Evolutionary conservation across 2,888 invertebrate genomes (phyloP).

Genomic region (Tanypteryx hageni): DNA sequence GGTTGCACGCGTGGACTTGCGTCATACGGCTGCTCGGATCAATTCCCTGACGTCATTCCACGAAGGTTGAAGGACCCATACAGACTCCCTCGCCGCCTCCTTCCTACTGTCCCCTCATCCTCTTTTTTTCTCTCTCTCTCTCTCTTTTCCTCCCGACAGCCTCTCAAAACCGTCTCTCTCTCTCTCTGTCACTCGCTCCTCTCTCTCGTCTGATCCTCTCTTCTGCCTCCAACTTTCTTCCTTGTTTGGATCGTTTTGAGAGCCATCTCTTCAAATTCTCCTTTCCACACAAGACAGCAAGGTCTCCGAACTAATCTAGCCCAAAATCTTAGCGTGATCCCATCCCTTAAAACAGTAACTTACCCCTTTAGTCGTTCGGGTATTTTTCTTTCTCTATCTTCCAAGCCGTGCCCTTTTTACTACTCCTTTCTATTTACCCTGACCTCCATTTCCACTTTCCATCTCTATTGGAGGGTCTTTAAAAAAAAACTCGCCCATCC

Average conservation of each 20-base stretch:
- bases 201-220: constrained; percentile 27
- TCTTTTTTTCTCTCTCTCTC: constrained; percentile 67
- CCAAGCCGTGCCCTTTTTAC: no score
- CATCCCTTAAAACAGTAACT: constrained; percentile 73
- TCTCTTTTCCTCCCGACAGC: constrained; percentile 69
- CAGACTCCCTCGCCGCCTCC: constrained; percentile 50
- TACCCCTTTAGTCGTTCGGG: background rate
- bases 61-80: constrained; percentile 62
- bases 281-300: constrained; percentile 71
- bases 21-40: constrained; percentile 62
- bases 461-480: background rate
- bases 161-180: constrained; percentile 66
- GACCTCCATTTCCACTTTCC: background rate
- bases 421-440: constrained; percentile 7
- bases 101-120: constrained; percentile 65
- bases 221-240: constrained; percentile 51
- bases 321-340: constrained; percentile 68
- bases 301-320: constrained; percentile 70
- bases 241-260: constrained; percentile 38
- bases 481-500: no score
- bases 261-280: constrained; percentile 71
- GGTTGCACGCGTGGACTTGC: constrained; percentile 71
- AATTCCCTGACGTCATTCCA: constrained; percentile 63
- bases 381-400: no score
- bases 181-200: constrained; percentile 65